These are phyloP conservation scores for Eufriesea mexicana DNA, from an alignment of 1,140 invertebrate genomes.

Conservation along the genomic window DNA sequence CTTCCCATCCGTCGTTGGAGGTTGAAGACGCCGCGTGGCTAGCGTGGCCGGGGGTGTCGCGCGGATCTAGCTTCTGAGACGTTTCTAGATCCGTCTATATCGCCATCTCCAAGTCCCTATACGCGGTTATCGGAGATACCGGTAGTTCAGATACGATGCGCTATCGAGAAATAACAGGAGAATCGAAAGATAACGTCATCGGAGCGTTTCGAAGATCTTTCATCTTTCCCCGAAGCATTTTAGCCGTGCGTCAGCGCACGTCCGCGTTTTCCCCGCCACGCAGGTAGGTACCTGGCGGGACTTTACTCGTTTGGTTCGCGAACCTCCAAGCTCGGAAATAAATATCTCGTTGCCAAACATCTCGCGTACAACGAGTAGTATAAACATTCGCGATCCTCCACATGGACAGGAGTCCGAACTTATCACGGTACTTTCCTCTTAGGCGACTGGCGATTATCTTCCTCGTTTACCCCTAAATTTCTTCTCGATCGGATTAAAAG, in stretches of 20 bases:
- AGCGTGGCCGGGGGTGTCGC: neutral
- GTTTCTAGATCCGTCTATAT: too few relatives aligned
- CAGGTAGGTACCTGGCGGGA: conserved; percentile 23
- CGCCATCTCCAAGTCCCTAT: neutral
- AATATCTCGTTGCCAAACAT: conserved; percentile 45
- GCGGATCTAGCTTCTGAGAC: too few relatives aligned
- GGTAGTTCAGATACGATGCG: neutral
- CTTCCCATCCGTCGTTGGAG: neutral
- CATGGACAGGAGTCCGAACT: too few relatives aligned
- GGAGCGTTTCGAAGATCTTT: neutral
- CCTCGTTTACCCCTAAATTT: neutral
- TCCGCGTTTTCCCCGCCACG: conserved; percentile 12
- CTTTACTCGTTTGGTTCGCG: conserved; percentile 42
- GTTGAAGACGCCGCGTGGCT: neutral
- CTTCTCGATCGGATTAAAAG: neutral
- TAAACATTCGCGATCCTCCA: neutral
- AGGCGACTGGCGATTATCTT: too few relatives aligned
- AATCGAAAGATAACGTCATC: neutral
- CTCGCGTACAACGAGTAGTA: conserved; percentile 31
- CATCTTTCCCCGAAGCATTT: neutral
- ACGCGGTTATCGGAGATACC: neutral
- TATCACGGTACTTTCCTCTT: neutral
- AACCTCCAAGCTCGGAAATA: conserved; percentile 14
- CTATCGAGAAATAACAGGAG: neutral
- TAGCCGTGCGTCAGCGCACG: conserved; percentile 5